A percentile compares a stretch with the other conserved stretches of the same genome.
Evolutionary conservation across 2,113 vertebrate species (phyloP).

Genomic region (Halichoeres trimaculatus): DNA sequence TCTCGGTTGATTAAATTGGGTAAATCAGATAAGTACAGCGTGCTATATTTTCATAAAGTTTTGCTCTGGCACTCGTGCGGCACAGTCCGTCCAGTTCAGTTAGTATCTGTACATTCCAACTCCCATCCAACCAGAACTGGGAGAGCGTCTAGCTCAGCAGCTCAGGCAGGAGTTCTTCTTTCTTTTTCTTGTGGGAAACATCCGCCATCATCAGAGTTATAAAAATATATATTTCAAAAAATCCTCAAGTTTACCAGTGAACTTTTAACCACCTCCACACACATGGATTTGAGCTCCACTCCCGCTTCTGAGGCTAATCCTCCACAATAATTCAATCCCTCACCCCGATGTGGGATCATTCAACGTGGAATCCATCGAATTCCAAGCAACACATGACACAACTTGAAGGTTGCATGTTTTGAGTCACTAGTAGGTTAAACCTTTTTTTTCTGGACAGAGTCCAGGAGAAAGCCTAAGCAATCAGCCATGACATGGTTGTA

Average conservation of each 20-base stretch:
- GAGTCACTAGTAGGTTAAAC: neutral
- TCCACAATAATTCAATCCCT: neutral
- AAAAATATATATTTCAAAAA: too few species aligned
- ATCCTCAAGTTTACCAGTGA: neutral
- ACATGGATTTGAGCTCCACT: neutral
- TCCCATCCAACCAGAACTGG: too few species aligned
- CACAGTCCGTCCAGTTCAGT: neutral
- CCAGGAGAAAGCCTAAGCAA: neutral
- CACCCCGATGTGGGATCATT: neutral
- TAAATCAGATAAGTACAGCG: slow-evolving; percentile 1
- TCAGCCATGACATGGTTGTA: neutral
- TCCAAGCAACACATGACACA: neutral
- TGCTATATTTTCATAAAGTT: neutral
- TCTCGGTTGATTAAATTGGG: slow-evolving; percentile 1
- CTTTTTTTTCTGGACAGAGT: neutral
- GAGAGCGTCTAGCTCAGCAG: neutral
- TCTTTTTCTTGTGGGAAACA: neutral
- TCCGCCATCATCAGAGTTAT: too few species aligned
- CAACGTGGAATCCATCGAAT: neutral
- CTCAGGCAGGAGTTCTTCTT: neutral
- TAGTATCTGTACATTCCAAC: neutral
- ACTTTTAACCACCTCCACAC: neutral
- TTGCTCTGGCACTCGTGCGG: too few species aligned
- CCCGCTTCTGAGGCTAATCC: neutral
- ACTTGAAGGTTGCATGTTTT: neutral